phyloP scores from a whole-genome alignment of 37 sponge, comb jelly and placozoan species.

The Beroe forskalii region DNA sequence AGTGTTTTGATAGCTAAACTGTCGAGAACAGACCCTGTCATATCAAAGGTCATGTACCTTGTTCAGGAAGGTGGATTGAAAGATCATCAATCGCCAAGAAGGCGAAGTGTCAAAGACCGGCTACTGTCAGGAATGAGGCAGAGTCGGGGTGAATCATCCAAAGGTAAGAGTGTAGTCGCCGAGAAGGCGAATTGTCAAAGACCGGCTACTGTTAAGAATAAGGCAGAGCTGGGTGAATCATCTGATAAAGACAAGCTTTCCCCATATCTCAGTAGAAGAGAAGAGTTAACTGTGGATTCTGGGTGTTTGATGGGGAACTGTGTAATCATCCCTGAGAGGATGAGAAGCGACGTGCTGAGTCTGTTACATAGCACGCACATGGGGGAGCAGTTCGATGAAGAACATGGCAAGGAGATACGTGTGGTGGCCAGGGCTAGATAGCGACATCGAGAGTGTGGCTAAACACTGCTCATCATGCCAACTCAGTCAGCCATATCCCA shows the following conservation, averaged over 20 bases:
- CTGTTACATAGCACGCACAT: neutral
- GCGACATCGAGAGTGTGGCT: neutral
- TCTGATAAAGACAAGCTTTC: no score
- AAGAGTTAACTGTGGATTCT: constrained; percentile 64
- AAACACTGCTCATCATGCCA: neutral
- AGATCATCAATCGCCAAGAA: neutral
- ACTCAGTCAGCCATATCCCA: neutral
- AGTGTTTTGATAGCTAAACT: no score
- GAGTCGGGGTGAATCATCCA: no score
- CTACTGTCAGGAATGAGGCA: no score
- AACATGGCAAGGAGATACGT: neutral
- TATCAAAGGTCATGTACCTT: no score
- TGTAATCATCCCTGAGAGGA: constrained; percentile 57
- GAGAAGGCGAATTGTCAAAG: no score
- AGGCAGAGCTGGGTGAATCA: no score
- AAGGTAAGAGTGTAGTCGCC: no score
- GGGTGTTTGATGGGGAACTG: constrained; percentile 67
- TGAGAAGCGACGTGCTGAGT: neutral
- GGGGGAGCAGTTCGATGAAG: neutral
- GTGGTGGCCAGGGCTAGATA: neutral
- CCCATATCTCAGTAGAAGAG: constrained; percentile 3
- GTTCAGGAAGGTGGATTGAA: no score
- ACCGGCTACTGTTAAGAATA: no score
- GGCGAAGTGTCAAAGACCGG: neutral
- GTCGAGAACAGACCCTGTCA: no score